phyloP scores from a whole-genome alignment of 2,888 invertebrate species.

The Meloe dianella region DNA sequence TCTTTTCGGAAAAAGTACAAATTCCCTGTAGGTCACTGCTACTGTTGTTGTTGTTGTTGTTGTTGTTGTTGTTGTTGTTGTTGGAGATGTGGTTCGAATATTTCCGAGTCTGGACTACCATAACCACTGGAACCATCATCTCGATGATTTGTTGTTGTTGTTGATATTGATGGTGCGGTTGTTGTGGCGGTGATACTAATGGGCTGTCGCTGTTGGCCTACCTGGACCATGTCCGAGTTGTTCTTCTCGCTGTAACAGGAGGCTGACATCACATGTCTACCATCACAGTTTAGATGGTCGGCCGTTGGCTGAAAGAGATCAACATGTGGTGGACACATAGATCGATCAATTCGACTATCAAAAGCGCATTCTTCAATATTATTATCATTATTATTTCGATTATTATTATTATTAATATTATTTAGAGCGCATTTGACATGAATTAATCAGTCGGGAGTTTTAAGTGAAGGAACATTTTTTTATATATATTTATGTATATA shows the following conservation, averaged over 20 bases:
- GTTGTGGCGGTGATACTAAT: constrained; percentile 59
- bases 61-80: constrained; percentile 39
- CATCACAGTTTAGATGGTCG: constrained; percentile 56
- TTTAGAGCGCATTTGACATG: not conserved
- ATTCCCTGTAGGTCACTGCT: constrained; percentile 24
- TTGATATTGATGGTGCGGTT: constrained; percentile 70
- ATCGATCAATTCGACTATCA: constrained; percentile 35
- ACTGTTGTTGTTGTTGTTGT: too few species aligned
- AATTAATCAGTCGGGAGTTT: not conserved
- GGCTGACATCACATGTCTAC: constrained; percentile 54
- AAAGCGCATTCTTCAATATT: not conserved
- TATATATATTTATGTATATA: too few species aligned
- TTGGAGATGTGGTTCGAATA: constrained; percentile 60
- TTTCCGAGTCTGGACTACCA: constrained; percentile 78
- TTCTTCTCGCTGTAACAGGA: constrained; percentile 60
- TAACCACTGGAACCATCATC: constrained; percentile 82
- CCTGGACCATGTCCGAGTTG: constrained; percentile 49
- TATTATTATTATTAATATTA: not conserved
- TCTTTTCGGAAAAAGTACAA: not conserved
- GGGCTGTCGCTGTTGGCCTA: constrained; percentile 57
- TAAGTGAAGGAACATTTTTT: not conserved
- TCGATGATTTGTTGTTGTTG: constrained; percentile 48
- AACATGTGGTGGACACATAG: constrained; percentile 39
- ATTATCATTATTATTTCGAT: not conserved
- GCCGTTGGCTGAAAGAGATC: constrained; percentile 59